These are phyloP conservation scores for Siniperca obscura DNA, from an alignment of 2,797 vertebrate species.

Conservation along the genomic window DNA sequence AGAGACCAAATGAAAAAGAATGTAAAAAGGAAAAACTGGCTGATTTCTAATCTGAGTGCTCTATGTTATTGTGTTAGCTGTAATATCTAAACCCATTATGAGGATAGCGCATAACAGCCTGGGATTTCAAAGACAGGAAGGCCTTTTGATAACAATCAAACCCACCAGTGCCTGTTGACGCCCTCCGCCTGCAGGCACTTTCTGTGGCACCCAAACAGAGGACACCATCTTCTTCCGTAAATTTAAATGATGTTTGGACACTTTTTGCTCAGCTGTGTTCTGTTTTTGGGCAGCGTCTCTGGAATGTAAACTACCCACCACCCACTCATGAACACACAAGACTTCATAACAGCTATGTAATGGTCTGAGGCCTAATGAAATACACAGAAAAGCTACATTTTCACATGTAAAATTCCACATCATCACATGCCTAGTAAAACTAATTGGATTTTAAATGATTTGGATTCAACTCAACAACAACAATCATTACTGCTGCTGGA, in stretches of 20 bases:
- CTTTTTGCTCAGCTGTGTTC: conserved; percentile 46
- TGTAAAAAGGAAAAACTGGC: background rate
- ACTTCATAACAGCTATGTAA: conserved; percentile 40
- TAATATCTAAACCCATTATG: conserved; percentile 10
- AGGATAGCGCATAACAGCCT: background rate
- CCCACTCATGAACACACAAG: conserved; percentile 56
- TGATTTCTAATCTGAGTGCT: background rate
- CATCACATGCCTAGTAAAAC: conserved; percentile 7
- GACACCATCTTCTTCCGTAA: conserved; percentile 19
- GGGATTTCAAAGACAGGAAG: conserved; percentile 69
- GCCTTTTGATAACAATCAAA: conserved; percentile 63
- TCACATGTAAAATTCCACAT: background rate
- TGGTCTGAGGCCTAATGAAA: conserved; percentile 26
- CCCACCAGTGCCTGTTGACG: conserved; percentile 24
- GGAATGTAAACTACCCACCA: conserved; percentile 66
- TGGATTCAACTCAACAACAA: conserved; percentile 21
- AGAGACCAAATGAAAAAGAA: conserved; percentile 14
- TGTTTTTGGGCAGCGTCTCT: conserved; percentile 50
- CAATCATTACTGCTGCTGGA: conserved; percentile 26
- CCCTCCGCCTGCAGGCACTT: conserved; percentile 45
- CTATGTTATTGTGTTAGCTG: conserved; percentile 26
- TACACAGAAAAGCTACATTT: background rate
- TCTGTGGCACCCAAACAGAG: conserved; percentile 24
- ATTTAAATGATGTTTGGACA: conserved; percentile 49
- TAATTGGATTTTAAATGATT: conserved; percentile 10